Evolutionary conservation across 2,113 vertebrate genomes (phyloP), one percentile per base, ranked within the genome.

Genomic region (Taxidea taxus): DNA sequence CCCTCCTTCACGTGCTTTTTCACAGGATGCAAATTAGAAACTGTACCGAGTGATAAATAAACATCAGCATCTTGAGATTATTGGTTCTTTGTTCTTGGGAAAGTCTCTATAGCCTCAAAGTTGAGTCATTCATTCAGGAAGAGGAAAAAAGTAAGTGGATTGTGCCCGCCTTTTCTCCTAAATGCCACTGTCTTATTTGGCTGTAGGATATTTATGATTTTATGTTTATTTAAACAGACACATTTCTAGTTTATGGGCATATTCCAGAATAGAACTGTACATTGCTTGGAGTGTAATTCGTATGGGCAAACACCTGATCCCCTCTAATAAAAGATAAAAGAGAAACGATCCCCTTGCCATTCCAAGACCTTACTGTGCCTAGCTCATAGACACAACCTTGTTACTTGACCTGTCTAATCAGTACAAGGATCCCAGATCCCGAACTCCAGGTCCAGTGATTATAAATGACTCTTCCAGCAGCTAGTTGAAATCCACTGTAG

Each of bases 141-240:
- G 94, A 75, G 74, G 78, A 70, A 87, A 97, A 94, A 92, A 92
- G 37, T 85, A 68, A 31, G 62, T 81, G 44, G 87, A 91, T 98
- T 98, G 88, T 87, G 96, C 96, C 70, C 31, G 64, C 31, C 1
- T 75, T 70, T 91, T 39, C 56, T 98, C 94, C 89, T 98, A 98
- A 98, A 98, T 4, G 60, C 88, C 92, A 96, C 98, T 97, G 98
- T 98, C 98, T 98, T 96, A 90, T 98, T 98, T 99, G 97, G 98
- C 99, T 99, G 95, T 97, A 98, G 99, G 98, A 98, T 97, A 98
- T 72, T 97, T 87, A 96, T 97, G 98, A 98, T 98, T 98, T 98
- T 98, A 99, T 98, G 99, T 98, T 99, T 99, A 99, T 99, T 99
- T 98, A 99, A 99, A 98, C 98, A 98, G 99, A 99, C 99, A 99